Percentiles rank a stretch among this genome's conserved stretches.
Evolutionary conservation across 2,113 vertebrate genomes (phyloP).

Genomic region (Bolborhynchus lineola): DNA sequence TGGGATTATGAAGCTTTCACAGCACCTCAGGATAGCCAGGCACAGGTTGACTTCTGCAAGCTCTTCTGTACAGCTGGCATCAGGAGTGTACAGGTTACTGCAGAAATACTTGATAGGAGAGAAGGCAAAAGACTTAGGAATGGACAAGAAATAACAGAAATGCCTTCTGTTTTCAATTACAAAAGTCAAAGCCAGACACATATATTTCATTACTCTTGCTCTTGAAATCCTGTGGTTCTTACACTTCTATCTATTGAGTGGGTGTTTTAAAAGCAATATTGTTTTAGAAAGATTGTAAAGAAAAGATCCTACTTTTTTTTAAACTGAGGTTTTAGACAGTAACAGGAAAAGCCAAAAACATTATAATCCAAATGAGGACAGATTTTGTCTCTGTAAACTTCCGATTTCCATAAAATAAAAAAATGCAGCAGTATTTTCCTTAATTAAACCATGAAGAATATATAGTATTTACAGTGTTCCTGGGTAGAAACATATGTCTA

Average conservation of each 20-base stretch:
- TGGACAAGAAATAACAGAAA: not conserved
- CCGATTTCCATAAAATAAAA: not conserved
- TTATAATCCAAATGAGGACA: not conserved
- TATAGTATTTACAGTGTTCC: not conserved
- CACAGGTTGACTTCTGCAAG: not conserved
- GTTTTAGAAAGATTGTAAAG: not conserved
- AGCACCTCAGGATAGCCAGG: not conserved
- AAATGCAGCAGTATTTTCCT: not conserved
- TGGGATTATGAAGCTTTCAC: not conserved
- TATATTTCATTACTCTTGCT: not conserved
- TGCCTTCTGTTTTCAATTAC: not conserved
- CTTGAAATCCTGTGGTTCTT: not conserved
- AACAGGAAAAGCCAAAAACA: not conserved
- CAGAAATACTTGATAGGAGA: not conserved
- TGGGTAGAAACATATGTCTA: not conserved
- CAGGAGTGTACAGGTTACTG: accelerated
- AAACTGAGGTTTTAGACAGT: not conserved
- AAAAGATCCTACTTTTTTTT: not conserved
- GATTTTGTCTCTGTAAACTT: not conserved
- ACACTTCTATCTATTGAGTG: not conserved
- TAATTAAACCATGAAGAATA: not conserved
- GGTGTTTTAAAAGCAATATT: not conserved
- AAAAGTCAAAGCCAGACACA: not conserved
- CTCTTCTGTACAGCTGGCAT: not conserved
- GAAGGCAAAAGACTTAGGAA: not conserved